Evolutionary conservation across 2,113 vertebrate species (phyloP).

Genomic region (Desmodus rotundus): DNA sequence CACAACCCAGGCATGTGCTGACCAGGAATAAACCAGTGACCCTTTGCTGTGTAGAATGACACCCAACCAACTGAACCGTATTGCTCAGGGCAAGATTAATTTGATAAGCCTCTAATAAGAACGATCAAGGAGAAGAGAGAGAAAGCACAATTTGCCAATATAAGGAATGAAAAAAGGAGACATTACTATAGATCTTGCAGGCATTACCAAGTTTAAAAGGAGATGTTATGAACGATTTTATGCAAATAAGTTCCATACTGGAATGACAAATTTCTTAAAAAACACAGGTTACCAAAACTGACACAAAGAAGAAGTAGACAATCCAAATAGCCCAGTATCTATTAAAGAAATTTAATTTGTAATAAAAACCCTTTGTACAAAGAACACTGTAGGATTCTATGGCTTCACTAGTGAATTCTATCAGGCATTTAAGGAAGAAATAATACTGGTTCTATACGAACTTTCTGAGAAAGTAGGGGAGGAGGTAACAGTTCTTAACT

Average conservation of each 20-base stretch:
- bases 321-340: not conserved
- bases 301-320: not conserved
- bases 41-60: too few species aligned
- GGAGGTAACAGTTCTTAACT: not conserved
- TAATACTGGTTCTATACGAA: not conserved
- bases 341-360: too few species aligned
- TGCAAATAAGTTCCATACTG: not conserved
- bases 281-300: not conserved
- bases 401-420: too few species aligned
- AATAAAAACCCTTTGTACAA: too few species aligned
- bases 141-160: not conserved
- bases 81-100: too few species aligned
- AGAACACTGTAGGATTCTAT: too few species aligned
- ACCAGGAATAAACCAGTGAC: too few species aligned
- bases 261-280: not conserved
- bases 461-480: not conserved
- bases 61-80: too few species aligned
- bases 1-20: too few species aligned
- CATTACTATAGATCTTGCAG: not conserved
- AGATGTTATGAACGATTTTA: not conserved
- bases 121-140: not conserved
- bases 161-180: not conserved
- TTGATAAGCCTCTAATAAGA: too few species aligned
- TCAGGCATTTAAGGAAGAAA: too few species aligned
- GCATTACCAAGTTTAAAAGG: not conserved